Conservation (phyloP, 1,140 invertebrate genomes). For the Agraylea sexmaculata region DNA sequence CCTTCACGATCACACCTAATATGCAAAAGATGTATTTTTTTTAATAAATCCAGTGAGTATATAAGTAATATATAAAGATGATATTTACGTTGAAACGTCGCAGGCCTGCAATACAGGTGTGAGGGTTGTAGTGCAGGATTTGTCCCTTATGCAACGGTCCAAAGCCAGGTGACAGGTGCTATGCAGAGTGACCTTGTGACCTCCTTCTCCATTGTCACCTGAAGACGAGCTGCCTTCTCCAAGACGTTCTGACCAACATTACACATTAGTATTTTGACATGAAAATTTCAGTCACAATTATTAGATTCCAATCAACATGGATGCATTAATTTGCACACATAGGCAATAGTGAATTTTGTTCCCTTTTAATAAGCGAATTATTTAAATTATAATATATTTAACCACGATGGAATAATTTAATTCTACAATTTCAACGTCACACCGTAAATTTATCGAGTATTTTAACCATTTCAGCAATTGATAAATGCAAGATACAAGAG, state of each 20-base stretch:
- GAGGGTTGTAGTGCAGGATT: slow-evolving; percentile 59
- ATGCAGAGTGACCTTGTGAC: slow-evolving; percentile 40
- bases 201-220: slow-evolving; percentile 36
- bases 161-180: slow-evolving; percentile 67
- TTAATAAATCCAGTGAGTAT: neutral
- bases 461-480: too few species aligned
- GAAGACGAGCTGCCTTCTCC: slow-evolving; percentile 8
- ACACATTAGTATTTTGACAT: too few species aligned
- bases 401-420: too few species aligned
- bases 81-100: slow-evolving; percentile 40
- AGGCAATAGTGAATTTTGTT: neutral
- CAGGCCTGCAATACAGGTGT: slow-evolving; percentile 72
- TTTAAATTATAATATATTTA: neutral
- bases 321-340: neutral
- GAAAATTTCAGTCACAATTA: too few species aligned
- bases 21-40: slow-evolving; percentile 3
- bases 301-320: neutral
- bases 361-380: neutral
- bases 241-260: slow-evolving; percentile 15
- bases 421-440: too few species aligned
- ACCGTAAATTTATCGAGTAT: too few species aligned
- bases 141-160: slow-evolving; percentile 62
- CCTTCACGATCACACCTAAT: slow-evolving; percentile 62
- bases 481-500: too few species aligned
- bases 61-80: neutral